Percentiles rank a stretch among this genome's conserved stretches.
Evolutionary conservation across 2,113 vertebrate species (phyloP).

Genomic region (Struthio camelus): DNA sequence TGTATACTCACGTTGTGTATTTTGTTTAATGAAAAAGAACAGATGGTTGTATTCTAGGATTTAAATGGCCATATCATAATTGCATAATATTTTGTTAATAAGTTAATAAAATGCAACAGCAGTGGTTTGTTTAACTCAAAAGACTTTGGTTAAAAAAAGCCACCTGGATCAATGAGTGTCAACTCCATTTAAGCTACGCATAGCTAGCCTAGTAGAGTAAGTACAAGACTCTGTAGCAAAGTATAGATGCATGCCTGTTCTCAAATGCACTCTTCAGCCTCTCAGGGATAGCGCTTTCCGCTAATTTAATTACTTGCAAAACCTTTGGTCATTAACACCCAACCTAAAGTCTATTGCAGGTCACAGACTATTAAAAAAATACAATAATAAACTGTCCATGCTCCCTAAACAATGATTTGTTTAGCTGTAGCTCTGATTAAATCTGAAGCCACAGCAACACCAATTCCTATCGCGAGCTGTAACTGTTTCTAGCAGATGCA

Average conservation of each 20-base stretch:
- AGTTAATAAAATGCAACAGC: not conserved
- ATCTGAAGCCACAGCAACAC: not conserved
- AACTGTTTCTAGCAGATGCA: not conserved
- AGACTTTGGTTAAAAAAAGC: not conserved
- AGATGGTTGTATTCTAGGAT: not conserved
- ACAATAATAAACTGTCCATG: conserved; percentile 35
- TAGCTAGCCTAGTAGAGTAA: not conserved
- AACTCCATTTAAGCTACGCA: not conserved
- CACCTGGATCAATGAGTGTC: not conserved
- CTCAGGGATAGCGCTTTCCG: conserved; percentile 63
- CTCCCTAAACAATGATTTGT: conserved; percentile 33
- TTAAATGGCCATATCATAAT: not conserved
- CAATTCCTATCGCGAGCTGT: not conserved
- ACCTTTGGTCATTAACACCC: conserved; percentile 79
- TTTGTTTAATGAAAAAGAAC: not conserved
- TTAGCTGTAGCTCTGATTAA: not conserved
- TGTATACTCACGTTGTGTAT: not conserved
- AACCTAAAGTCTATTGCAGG: conserved; percentile 62
- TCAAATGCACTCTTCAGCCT: conserved; percentile 7
- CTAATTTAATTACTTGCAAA: conserved; percentile 77
- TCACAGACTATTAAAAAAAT: conserved; percentile 69
- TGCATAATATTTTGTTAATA: not conserved
- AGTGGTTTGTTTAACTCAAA: not conserved
- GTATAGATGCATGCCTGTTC: not conserved
- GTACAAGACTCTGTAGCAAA: not conserved